These are phyloP conservation scores for Lasioglossum vierecki DNA, from an alignment of 2,888 invertebrate species.

Conservation along the genomic window DNA sequence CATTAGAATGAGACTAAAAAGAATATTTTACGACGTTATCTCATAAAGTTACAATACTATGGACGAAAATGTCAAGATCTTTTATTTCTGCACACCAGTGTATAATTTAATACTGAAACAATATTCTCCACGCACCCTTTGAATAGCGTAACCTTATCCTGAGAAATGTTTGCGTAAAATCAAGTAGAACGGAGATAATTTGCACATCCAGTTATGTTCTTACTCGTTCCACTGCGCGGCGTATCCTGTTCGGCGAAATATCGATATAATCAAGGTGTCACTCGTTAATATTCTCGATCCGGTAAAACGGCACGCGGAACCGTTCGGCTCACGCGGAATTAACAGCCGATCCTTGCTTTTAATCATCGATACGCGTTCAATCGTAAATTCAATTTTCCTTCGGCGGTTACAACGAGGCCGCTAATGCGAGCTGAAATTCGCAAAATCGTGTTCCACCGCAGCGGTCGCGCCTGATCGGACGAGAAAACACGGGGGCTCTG, in stretches of 20 bases:
- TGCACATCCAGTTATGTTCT: conserved; percentile 3
- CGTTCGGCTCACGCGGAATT: conserved; percentile 14
- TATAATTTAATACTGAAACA: neutral
- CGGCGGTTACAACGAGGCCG: neutral
- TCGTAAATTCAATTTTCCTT: neutral
- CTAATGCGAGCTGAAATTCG: conserved; percentile 6
- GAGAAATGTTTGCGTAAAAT: neutral
- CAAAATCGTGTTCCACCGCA: neutral
- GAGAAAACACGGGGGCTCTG: neutral
- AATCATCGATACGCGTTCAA: conserved; percentile 10
- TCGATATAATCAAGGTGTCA: conserved; percentile 36
- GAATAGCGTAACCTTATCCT: neutral
- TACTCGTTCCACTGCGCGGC: neutral
- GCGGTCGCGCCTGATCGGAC: neutral
- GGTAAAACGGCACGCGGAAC: conserved; percentile 35
- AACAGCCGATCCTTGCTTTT: conserved; percentile 27
- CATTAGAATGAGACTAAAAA: neutral
- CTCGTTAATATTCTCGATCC: conserved; percentile 37
- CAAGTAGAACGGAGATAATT: neutral
- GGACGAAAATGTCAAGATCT: neutral
- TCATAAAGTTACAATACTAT: neutral
- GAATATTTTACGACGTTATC: neutral
- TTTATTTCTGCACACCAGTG: no score
- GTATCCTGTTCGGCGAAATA: conserved; percentile 44
- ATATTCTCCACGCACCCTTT: neutral